Conservation (phyloP, 2,113 vertebrate species). For the Emydocephalus ijimae region DNA sequence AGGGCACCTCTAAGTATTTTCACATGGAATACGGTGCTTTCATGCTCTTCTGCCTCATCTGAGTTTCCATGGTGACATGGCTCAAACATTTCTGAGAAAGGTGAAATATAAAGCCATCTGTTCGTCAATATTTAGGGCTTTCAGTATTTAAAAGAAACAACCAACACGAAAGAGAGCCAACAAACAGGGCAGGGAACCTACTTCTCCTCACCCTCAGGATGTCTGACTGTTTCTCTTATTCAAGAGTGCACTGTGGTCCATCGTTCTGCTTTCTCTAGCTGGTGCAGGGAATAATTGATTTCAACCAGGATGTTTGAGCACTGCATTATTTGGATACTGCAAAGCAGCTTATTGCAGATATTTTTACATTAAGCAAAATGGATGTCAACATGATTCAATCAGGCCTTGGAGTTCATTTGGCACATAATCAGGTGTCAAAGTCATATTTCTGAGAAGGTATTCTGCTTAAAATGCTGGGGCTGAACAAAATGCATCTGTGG, state of each 20-base stretch:
- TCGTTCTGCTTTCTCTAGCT: not conserved
- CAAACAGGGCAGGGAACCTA: slow-evolving; percentile 42
- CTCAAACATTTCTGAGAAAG: slow-evolving; percentile 70
- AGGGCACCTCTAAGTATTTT: slow-evolving; percentile 55
- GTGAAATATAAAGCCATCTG: slow-evolving; percentile 69
- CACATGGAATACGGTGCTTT: slow-evolving; percentile 65
- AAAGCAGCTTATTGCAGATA: slow-evolving; percentile 24
- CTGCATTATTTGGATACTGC: not conserved
- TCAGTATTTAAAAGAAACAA: slow-evolving; percentile 66
- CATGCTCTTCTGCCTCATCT: slow-evolving; percentile 66
- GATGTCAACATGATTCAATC: not conserved
- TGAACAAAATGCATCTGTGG: not conserved
- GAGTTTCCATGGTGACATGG: slow-evolving; percentile 71
- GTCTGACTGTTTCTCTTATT: slow-evolving; percentile 5
- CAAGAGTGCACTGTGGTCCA: not conserved
- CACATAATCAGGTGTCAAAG: not conserved
- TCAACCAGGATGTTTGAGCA: not conserved
- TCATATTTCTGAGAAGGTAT: not conserved
- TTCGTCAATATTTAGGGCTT: slow-evolving; percentile 64
- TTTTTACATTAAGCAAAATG: fast-evolving
- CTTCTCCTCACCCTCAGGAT: not conserved
- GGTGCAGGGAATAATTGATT: slow-evolving; percentile 25
- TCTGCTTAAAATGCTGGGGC: slow-evolving; percentile 15
- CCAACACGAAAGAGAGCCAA: slow-evolving; percentile 46
- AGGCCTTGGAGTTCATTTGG: not conserved